Percentiles rank a stretch among this genome's conserved stretches.
phyloP scores from a whole-genome alignment of 2,113 vertebrate genomes.

The Ramphastos sulfuratus region DNA sequence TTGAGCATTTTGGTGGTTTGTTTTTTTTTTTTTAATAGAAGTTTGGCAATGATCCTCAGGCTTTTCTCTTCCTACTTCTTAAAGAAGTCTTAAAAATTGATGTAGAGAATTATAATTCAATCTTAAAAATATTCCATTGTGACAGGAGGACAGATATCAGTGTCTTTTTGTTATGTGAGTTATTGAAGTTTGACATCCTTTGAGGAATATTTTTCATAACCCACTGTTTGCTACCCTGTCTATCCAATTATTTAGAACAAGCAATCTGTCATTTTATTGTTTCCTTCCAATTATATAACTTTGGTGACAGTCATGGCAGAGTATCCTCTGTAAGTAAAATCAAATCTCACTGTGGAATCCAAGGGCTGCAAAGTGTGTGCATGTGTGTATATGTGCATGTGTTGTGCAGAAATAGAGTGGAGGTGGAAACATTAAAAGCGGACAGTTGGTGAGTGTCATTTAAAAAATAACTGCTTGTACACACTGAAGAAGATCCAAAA shows the following conservation, averaged over 20 bases:
- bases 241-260: conserved; percentile 76
- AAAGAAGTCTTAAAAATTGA: conserved; percentile 48
- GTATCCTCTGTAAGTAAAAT: conserved; percentile 44
- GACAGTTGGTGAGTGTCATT: not conserved
- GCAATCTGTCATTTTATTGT: conserved; percentile 77
- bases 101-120: conserved; percentile 51
- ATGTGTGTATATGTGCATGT: not conserved
- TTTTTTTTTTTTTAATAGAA: not conserved
- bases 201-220: conserved; percentile 73
- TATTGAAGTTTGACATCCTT: conserved; percentile 68
- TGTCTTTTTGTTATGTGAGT: conserved; percentile 65
- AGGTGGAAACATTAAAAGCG: conserved; percentile 15
- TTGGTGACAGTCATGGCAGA: conserved; percentile 68
- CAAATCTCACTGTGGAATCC: not conserved
- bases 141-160: conserved; percentile 54
- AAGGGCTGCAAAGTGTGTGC: not conserved
- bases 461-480: not conserved
- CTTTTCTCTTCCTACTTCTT: not conserved
- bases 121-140: conserved; percentile 39
- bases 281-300: conserved; percentile 73
- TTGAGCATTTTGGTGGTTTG: not conserved
- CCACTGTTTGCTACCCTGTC: conserved; percentile 63
- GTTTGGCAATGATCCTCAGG: not conserved
- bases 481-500: not conserved
- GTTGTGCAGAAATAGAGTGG: not conserved